These are phyloP conservation scores for Empidonax traillii DNA, from an alignment of 2,113 vertebrate genomes.

Conservation along the genomic window DNA sequence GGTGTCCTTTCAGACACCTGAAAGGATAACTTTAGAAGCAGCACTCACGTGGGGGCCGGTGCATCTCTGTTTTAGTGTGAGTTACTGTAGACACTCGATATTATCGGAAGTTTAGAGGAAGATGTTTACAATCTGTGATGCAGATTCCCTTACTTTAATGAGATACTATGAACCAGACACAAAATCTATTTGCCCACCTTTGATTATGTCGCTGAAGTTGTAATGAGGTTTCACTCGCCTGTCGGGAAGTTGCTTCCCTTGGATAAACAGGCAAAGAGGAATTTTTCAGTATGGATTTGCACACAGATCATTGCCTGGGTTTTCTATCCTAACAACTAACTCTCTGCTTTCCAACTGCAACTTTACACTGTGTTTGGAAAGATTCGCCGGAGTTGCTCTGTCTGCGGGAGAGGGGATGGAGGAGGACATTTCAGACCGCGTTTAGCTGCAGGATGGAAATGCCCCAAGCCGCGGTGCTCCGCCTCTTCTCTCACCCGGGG, in stretches of 20 bases:
- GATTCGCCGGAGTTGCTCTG: not conserved
- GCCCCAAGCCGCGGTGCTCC: not conserved
- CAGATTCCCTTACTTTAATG: not conserved
- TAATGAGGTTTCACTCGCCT: conserved; percentile 14
- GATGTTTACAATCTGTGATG: not conserved
- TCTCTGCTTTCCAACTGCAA: not conserved
- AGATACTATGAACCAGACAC: not conserved
- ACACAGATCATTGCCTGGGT: not conserved
- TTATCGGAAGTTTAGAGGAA: not conserved
- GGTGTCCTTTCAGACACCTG: not conserved
- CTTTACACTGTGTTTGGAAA: not conserved
- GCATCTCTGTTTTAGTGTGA: not conserved
- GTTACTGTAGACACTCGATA: not conserved
- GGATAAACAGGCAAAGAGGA: not conserved
- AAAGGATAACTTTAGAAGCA: not conserved
- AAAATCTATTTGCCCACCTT: conserved; percentile 46
- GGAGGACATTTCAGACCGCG: not conserved
- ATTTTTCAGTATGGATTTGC: not conserved
- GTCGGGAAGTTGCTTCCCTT: conserved; percentile 46
- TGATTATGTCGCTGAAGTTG: conserved; percentile 35
- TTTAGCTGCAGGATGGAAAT: not conserved
- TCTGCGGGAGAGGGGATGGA: not conserved
- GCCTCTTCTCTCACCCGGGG: not conserved
- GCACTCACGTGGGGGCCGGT: not conserved
- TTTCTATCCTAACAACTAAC: not conserved